These are phyloP conservation scores for Solenodon paradoxus DNA, from an alignment of 2,113 vertebrate species.

Conservation along the genomic window DNA sequence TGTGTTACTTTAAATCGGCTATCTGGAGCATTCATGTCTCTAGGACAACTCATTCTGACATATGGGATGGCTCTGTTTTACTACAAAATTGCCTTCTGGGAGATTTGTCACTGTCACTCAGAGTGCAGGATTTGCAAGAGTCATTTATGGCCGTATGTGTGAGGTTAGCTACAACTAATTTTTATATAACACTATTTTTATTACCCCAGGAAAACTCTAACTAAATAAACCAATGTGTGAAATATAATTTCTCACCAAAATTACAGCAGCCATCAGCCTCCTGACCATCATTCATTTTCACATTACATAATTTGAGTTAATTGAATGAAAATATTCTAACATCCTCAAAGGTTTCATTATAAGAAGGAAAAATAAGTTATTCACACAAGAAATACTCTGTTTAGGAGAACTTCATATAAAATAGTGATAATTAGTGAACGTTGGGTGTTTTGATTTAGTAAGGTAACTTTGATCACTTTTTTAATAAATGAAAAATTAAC, in stretches of 20 bases:
- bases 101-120: slow-evolving; percentile 7
- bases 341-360: slow-evolving; percentile 52
- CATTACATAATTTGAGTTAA: slow-evolving; percentile 51
- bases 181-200: slow-evolving; percentile 45
- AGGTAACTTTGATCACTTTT: neutral
- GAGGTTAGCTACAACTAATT: slow-evolving; percentile 39
- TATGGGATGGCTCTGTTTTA: neutral
- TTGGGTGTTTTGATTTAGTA: neutral
- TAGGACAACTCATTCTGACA: neutral
- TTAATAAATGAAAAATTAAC: neutral
- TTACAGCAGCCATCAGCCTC: neutral
- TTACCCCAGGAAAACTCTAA: slow-evolving; percentile 58
- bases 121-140: slow-evolving; percentile 8
- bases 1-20: slow-evolving; percentile 28
- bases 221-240: slow-evolving; percentile 59
- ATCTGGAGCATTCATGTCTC: slow-evolving; percentile 4
- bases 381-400: slow-evolving; percentile 39
- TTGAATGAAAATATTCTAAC: slow-evolving; percentile 18
- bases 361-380: slow-evolving; percentile 52
- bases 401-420: slow-evolving; percentile 22
- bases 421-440: slow-evolving; percentile 16
- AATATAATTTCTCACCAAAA: slow-evolving; percentile 65
- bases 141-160: slow-evolving; percentile 46
- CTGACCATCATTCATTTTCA: slow-evolving; percentile 50
- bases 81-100: neutral